phyloP scores from a whole-genome alignment of 2,797 vertebrate genomes.

The Lagorchestes hirsutus region DNA sequence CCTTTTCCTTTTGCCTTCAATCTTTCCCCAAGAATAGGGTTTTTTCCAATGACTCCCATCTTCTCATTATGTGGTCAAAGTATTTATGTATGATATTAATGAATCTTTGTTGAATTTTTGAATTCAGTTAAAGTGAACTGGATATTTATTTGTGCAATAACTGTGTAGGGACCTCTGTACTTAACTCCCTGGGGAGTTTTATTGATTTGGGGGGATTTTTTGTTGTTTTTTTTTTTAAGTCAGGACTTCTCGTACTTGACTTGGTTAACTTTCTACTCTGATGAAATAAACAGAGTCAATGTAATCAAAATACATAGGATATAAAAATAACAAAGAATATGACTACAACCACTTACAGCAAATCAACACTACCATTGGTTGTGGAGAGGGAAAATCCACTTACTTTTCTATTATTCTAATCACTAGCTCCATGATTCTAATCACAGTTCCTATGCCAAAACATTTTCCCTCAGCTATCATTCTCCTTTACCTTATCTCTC shows the following conservation, averaged over 20 bases:
- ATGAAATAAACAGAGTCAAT: background rate
- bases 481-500: background rate
- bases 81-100: background rate
- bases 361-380: background rate
- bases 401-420: background rate
- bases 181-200: background rate
- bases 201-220: background rate
- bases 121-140: background rate
- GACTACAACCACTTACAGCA: background rate
- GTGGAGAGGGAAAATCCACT: background rate
- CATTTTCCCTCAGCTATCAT: background rate
- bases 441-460: background rate
- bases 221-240: background rate
- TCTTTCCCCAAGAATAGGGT: background rate
- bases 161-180: background rate
- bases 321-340: background rate
- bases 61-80: background rate
- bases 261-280: background rate
- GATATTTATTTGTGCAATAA: background rate
- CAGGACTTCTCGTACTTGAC: background rate
- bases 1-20: background rate
- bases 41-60: background rate
- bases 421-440: background rate
- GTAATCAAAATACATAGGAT: background rate
- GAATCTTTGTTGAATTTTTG: background rate